Conservation (phyloP, 2,797 vertebrate species). For the Streptopelia turtur region DNA sequence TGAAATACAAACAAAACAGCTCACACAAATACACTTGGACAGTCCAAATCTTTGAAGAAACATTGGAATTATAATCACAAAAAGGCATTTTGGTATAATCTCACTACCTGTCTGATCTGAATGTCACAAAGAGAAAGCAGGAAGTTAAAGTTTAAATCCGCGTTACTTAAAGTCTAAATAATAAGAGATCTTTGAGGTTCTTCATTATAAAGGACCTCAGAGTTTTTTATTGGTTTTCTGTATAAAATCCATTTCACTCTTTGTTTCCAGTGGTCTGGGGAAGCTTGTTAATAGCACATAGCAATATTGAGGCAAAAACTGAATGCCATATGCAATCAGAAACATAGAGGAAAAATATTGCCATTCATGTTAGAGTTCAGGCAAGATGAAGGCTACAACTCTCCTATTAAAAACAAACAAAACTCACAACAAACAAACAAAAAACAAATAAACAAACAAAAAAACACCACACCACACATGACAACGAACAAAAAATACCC, state of each 20-base stretch:
- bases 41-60: background rate
- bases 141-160: background rate
- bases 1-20: background rate
- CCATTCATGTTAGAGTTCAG: background rate
- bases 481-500: background rate
- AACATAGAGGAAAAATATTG: background rate
- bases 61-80: background rate
- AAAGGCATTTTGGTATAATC: background rate
- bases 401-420: background rate
- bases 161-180: background rate
- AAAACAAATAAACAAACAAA: no score
- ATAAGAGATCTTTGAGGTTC: background rate
- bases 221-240: background rate
- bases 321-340: background rate
- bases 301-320: background rate
- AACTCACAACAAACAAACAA: no score
- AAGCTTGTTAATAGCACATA: background rate
- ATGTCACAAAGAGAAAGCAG: background rate
- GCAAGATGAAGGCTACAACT: background rate
- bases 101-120: background rate
- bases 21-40: background rate
- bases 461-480: no score
- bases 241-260: background rate
- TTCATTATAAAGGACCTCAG: background rate
- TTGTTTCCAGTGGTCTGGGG: background rate